Conservation (phyloP, 2,113 vertebrate species). For the Acinonyx jubatus region DNA sequence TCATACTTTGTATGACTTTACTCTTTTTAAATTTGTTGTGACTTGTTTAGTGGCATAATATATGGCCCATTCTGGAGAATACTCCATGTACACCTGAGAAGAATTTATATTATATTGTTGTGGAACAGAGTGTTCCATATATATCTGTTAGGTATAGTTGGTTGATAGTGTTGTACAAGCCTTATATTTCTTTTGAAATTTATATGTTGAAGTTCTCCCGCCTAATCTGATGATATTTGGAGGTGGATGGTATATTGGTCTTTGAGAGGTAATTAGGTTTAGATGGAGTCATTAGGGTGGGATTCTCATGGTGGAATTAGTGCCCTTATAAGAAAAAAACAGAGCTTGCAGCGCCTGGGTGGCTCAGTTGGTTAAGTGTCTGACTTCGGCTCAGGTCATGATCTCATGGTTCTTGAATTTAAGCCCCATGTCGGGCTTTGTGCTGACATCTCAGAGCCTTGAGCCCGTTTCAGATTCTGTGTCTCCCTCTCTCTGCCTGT, state of each 20-base stretch:
- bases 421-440: too few species aligned
- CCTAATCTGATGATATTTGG: neutral
- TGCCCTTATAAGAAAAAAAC: neutral
- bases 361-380: too few species aligned
- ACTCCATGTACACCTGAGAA: neutral
- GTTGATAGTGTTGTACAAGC: neutral
- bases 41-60: neutral
- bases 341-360: neutral
- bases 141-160: neutral
- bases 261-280: neutral
- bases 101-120: neutral
- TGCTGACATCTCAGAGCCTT: too few species aligned
- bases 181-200: slow-evolving; percentile 21
- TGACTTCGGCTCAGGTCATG: too few species aligned
- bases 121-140: neutral
- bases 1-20: neutral
- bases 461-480: too few species aligned
- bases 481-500: too few species aligned
- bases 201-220: neutral
- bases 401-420: too few species aligned
- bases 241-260: neutral
- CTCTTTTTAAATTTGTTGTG: slow-evolving; percentile 3
- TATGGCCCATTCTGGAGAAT: neutral
- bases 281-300: neutral
- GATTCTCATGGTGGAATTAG: neutral